Evolutionary conservation across 2,888 invertebrate species (phyloP), one percentile per base, ranked within the genome.

Genomic region (Lepidonotus clava): DNA sequence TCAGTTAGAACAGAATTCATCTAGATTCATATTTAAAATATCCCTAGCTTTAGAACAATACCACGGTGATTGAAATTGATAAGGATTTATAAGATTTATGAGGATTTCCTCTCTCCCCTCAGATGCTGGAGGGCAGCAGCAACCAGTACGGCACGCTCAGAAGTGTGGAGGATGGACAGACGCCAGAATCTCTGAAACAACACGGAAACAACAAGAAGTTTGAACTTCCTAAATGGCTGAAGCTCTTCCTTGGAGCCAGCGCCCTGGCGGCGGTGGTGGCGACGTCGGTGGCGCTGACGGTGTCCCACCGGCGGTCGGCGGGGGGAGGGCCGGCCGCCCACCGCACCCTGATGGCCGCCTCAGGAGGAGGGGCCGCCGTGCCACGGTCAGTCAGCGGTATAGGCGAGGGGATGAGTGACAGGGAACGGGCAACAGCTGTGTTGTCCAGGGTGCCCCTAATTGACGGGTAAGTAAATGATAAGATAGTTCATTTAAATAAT

Each of bases 361-460:
- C 38, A n/a, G 76, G 36, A 40, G 38, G 40, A 2, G 1, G 38
- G 5, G 1, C 4, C 36, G 21, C 36, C 1, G 28, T 6, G 2
- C 21, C 38, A 40, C 21, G 40, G 40, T 76, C 76, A 40, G 21
- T 6, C 34, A 11, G 4, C 6, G 36, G 6, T 36, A 18, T 24
- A 67, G 67, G 32, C 18, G 5, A 67, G 28, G 76, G 1, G 2
- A 18, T 40, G 38, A 40, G 4, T 40, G 36, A 34, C 18, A 2
- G 41, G 28, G 85, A 71, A 14, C 18, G 41, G 24, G 85, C 85
- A 4, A 85, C 1, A 51, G 32, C 11, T 21, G 32, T 85, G 34
- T 46, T 85, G 21, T 1, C 24, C 6, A 28, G 41, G 32, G 85
- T 85, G 21, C 85, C 85, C 28, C 85, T 85, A 14, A 85, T 85